These are phyloP conservation scores for Lepeophtheirus salmonis DNA, from an alignment of 1,140 invertebrate genomes.

Conservation along the genomic window DNA sequence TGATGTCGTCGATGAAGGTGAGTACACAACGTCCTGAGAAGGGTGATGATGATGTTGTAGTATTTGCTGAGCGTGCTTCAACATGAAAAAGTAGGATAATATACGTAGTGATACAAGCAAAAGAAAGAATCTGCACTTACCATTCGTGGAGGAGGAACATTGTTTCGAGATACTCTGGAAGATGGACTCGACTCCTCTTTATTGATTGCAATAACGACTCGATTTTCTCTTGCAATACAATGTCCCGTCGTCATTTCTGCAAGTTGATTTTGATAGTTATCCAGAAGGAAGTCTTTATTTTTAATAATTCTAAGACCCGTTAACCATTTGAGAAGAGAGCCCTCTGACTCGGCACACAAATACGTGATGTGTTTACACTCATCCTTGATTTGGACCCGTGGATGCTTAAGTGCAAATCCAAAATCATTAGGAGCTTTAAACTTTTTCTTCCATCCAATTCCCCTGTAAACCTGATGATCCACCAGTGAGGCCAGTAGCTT, in stretches of 20 bases:
- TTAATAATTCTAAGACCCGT: conserved; percentile 78
- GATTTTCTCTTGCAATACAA: conserved; percentile 6
- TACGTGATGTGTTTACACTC: conserved; percentile 87
- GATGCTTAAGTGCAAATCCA: conserved; percentile 90
- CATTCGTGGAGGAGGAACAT: neutral
- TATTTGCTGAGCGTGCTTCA: neutral
- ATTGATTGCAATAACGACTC: neutral
- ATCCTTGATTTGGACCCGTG: conserved; percentile 61
- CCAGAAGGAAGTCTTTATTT: conserved; percentile 53
- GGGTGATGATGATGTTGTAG: conserved; percentile 11
- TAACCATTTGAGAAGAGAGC: conserved; percentile 70
- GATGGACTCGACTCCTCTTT: conserved; percentile 1
- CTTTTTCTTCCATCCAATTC: conserved; percentile 91
- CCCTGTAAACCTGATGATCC: conserved; percentile 46
- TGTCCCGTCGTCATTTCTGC: conserved; percentile 68
- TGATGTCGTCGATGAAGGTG: neutral
- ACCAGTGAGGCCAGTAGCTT: conserved; percentile 24
- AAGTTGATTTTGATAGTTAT: conserved; percentile 58
- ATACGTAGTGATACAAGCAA: too few relatives aligned
- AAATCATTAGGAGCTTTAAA: conserved; percentile 88
- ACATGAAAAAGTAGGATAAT: neutral
- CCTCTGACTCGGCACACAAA: conserved; percentile 77
- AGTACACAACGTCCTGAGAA: neutral
- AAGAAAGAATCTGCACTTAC: too few relatives aligned
- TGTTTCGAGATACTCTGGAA: neutral